Evolutionary conservation across 2,113 vertebrate species (phyloP), one percentile per base, ranked within the genome.

Genomic region (Anthoscopus minutus): DNA sequence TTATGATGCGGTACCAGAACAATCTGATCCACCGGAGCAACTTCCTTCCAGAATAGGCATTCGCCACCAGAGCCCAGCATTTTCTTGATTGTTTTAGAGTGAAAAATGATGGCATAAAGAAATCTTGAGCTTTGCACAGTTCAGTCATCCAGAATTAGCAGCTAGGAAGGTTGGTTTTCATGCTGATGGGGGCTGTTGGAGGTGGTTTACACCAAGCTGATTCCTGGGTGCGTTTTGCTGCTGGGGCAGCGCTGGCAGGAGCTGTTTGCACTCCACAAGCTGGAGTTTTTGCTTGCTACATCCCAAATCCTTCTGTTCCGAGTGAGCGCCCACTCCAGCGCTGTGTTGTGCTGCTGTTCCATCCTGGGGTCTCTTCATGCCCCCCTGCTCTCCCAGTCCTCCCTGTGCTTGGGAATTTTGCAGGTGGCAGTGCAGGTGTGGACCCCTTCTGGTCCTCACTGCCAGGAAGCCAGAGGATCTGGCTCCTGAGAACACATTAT

Each of bases 81-180:
- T 50, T 47, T 40, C 81, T 89, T 79, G 56, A 27, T 4, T 31
- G 82, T 89, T 92, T 64, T 51, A 76, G 45, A 65, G 89, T 74
- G 62, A 77, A 85, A 95, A 96, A 87, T 54, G 62, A 65, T 76
- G 78, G 91, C 87, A 76, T 72, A 77, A 76, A 87, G 91, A 66
- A 82, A 82, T 80, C 84, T 79, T 38, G 37, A 82, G 89, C 78
- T 82, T 82, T 79, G 58, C 7, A 35, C 66, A 51, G 66, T 61
- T 94, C 89, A 82, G 8, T 70, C 57, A 51, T 57, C 78, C 81
- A 71, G 89, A 94, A 91, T 95, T 87, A 94, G 91, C 60, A 91
- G 53, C 57, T 51, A 86, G 61, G 61, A 81, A 86, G 47, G 79
- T 54, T 78, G 56, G 62, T 74, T 94, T 91, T 92, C 2, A 6